Evolutionary conservation across 1,140 invertebrate genomes (phyloP).

Genomic region (Trichomalopsis sarcophagae): DNA sequence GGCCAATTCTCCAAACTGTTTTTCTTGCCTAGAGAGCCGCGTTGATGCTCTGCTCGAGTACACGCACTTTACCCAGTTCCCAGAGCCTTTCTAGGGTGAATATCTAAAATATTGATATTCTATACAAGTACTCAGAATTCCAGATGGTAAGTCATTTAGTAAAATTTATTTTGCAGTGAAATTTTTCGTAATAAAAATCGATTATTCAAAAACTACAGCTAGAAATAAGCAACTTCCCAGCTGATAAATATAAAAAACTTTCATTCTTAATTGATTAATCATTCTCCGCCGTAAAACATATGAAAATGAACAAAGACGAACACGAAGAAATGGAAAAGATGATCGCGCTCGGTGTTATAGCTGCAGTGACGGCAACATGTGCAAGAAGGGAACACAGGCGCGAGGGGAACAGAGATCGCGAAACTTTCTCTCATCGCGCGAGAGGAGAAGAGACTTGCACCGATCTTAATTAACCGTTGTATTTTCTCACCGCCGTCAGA

Average conservation of each 20-base stretch:
- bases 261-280: conserved; percentile 37
- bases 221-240: too few species aligned
- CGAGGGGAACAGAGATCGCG: conserved; percentile 55
- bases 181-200: background rate
- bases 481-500: conserved; percentile 53
- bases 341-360: background rate
- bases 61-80: conserved; percentile 18
- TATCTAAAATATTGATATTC: background rate
- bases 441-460: conserved; percentile 49
- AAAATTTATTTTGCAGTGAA: background rate
- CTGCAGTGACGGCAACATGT: background rate
- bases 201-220: too few species aligned
- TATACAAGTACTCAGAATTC: background rate
- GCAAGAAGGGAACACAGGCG: background rate
- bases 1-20: background rate
- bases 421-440: conserved; percentile 59
- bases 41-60: background rate
- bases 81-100: conserved; percentile 7
- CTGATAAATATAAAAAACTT: background rate
- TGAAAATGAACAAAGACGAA: background rate
- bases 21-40: background rate
- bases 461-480: conserved; percentile 65
- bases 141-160: background rate
- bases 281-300: background rate
- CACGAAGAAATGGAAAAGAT: background rate